Base-by-base conservation (phyloP, 2,113 vertebrate species). In the Alouatta palliata region DNA sequence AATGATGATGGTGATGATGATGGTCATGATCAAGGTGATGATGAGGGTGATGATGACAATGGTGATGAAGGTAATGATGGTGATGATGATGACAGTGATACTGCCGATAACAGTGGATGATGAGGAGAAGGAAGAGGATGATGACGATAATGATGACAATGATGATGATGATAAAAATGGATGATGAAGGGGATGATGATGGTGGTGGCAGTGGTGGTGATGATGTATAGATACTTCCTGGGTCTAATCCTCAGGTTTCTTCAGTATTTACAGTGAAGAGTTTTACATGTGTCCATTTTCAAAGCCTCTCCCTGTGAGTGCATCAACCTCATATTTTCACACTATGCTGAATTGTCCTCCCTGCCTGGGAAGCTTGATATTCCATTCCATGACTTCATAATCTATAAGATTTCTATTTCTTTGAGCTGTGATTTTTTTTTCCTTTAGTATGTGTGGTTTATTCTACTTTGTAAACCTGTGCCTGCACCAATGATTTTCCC, bases 401-500 rank as follows among this genome's bases (percentile, higher is more conserved):
- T 27, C 76, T 37, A 0, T 4, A 4, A 5, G 40, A 8, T 35
- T 17, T 82, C 52, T 8, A 0, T 5, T 35, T 43, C 56, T 47
- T 11, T 0, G 25, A 32, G 86, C 71, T 20, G 30, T 9, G 66
- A 0, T 20, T 25, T 19, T 43, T 43, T 45, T 23, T n/a, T 45
- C 19, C 80, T 73, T 37, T 8, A 9, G n/a, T 1, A 1, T 7
- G 25, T 21, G 4, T 21, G 45, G 30, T 7, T n/a, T 19, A 25
- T 47, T 37, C 20, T 23, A 0, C 49, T 35, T 25, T 25, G 47
- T 17, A 1, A 52, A 1, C 17, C 27, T 14, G 25, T 5, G 17
- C 17, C 35, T 20, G 5, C 23, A 4, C 47, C 21, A 0, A 0
- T 0, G 2, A 45, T 4, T 16, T 0, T 5, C 13, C 3, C 70